Evolutionary conservation across 2,888 invertebrate species (phyloP), one percentile per base, ranked within the genome.

Genomic region (Embidobia sp.): DNA sequence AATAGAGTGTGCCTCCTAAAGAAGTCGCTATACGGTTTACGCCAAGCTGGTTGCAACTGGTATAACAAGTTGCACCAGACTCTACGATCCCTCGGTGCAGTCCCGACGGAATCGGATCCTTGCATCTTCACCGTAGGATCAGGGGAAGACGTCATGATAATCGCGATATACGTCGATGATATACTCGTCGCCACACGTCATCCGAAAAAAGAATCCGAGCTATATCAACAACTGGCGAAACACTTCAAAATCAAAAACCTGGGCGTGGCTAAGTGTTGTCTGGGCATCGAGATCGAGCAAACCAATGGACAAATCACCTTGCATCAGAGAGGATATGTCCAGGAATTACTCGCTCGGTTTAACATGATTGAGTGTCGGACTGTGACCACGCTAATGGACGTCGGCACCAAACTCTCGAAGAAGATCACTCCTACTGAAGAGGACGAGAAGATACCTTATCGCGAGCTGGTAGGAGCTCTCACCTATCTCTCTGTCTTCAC

Each of bases 41-140:
- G 76, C 22, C 77, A 78, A 18, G 72, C 79, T 5, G 78, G 78
- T 4, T 22, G 79, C 10, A 66, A 27, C 27, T 80, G 79, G 81
- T 49, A 80, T 31, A 29, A 55, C 7, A 76, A 27, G 16, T 11
- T 77, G 6, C 18, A 59, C 13, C 19, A 33, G 18, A 46, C 46
- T 5, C 18, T 59, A 6, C 19, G 46, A 6, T 8, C 4, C 10
- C 13, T 59, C 1, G 59, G 59, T 13, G 40, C 22, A 0, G 15
- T 2, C 11, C 46, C 59, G 3, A 35, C 46, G 0, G 46, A 46
- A 6, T 42, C 29, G n/a, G 57, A 57, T 7, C 44, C 26, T 6
- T 51, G 49, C 6, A 18, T 51, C 3, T 51, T 31, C 19, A 51
- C 18, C 18, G 11, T 51, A 6, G 46, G 19, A 15, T 26, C 26